phyloP scores from a whole-genome alignment of 2,888 invertebrate genomes.

The Penaeus monodon region DNA sequence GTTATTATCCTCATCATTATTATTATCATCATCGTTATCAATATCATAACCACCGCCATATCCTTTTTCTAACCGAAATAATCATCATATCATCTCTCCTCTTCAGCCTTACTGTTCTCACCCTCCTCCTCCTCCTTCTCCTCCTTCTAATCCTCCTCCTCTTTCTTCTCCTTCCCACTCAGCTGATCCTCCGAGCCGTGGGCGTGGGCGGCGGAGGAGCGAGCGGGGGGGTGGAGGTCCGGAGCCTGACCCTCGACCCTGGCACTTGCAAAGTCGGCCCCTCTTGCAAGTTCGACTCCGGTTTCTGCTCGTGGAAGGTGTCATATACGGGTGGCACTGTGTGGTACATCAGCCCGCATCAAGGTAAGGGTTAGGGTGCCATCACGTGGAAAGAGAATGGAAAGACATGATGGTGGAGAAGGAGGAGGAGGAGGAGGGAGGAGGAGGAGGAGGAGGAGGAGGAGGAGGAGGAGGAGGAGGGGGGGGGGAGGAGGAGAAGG shows the following conservation, averaged over 20 bases:
- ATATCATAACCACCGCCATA: too few species aligned
- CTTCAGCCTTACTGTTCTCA: too few species aligned
- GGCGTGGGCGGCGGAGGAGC: slow-evolving; percentile 16
- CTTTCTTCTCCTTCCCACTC: neutral
- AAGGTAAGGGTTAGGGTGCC: neutral
- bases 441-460: neutral
- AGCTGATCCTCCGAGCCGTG: slow-evolving; percentile 42
- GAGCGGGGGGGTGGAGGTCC: slow-evolving; percentile 24
- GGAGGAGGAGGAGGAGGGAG: neutral
- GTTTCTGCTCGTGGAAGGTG: slow-evolving; percentile 61
- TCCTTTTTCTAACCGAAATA: too few species aligned
- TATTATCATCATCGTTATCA: too few species aligned
- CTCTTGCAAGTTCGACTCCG: slow-evolving; percentile 51
- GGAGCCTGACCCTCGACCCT: neutral
- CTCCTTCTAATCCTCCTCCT: neutral
- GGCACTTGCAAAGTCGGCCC: slow-evolving; percentile 19
- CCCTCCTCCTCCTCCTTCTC: too few species aligned
- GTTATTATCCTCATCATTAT: neutral
- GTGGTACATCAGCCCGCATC: slow-evolving; percentile 41
- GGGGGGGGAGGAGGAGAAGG: too few species aligned
- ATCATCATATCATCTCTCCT: too few species aligned
- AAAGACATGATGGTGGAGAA: neutral
- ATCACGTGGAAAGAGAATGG: neutral
- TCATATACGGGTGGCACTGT: slow-evolving; percentile 47
- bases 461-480: too few species aligned